These are phyloP conservation scores for Ammospiza nelsoni DNA, from an alignment of 2,113 vertebrate genomes.

Conservation along the genomic window DNA sequence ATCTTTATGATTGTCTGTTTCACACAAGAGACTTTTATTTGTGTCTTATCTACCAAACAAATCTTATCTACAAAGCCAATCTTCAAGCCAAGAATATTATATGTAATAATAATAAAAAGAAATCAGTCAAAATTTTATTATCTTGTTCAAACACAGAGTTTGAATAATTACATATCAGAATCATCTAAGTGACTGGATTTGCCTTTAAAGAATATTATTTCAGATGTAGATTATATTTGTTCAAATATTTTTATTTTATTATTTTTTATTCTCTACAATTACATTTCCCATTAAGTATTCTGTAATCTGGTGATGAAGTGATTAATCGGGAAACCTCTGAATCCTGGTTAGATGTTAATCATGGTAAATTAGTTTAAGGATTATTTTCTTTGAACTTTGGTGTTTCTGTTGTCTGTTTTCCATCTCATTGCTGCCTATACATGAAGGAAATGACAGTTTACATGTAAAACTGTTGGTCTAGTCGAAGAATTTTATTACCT, in stretches of 20 bases:
- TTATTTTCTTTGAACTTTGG: constrained; percentile 33
- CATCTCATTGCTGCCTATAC: constrained; percentile 33
- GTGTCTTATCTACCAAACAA: not conserved
- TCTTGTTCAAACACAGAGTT: not conserved
- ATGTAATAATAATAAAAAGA: not conserved
- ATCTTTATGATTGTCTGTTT: not conserved
- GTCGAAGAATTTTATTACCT: constrained; percentile 21
- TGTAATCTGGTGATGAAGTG: constrained; percentile 39
- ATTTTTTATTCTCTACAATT: constrained; percentile 46
- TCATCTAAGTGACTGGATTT: not conserved
- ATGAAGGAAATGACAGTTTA: constrained; percentile 67
- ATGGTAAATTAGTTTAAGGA: constrained; percentile 56
- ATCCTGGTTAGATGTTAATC: constrained; percentile 61
- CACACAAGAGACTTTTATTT: not conserved
- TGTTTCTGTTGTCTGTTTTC: constrained; percentile 66
- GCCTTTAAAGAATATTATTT: not conserved
- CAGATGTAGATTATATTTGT: not conserved
- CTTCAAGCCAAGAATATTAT: not conserved
- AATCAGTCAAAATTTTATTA: not conserved
- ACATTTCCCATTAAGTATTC: not conserved
- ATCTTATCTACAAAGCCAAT: not conserved
- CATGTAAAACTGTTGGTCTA: constrained; percentile 62
- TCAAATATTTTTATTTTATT: not conserved
- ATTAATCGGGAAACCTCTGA: constrained; percentile 62
- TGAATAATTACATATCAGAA: not conserved